These are phyloP conservation scores for Meloidogyne chitwoodi DNA, from an alignment of 1,140 invertebrate species.

Conservation along the genomic window DNA sequence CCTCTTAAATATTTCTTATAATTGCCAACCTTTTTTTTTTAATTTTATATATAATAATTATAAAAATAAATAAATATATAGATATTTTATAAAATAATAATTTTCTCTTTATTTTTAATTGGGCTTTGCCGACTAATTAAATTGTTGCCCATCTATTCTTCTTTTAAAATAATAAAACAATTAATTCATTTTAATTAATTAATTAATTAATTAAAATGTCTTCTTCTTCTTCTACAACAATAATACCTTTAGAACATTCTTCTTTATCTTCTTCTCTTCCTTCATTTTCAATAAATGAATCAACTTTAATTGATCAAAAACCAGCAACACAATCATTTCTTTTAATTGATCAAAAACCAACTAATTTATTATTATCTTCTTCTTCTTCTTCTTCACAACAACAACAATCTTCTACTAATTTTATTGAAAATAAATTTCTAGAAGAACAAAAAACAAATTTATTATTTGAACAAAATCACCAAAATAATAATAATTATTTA, in stretches of 20 bases:
- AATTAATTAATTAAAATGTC: background rate
- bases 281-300: background rate
- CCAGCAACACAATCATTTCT: slow-evolving; percentile 1
- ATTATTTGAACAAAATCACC: background rate
- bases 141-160: background rate
- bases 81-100: background rate
- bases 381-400: too few species aligned
- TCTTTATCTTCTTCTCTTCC: background rate
- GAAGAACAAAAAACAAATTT: background rate
- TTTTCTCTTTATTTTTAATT: background rate
- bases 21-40: background rate
- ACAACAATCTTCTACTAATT: background rate
- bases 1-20: background rate
- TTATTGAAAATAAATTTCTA: background rate
- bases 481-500: background rate
- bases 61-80: background rate
- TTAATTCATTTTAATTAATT: too few species aligned
- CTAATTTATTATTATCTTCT: background rate
- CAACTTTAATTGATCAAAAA: background rate
- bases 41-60: too few species aligned
- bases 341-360: background rate
- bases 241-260: too few species aligned
- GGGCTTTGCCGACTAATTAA: background rate
- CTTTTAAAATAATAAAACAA: too few species aligned
- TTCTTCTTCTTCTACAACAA: background rate